These are phyloP conservation scores for Drosophila recens DNA, from an alignment of 2,888 invertebrate genomes.

Conservation along the genomic window DNA sequence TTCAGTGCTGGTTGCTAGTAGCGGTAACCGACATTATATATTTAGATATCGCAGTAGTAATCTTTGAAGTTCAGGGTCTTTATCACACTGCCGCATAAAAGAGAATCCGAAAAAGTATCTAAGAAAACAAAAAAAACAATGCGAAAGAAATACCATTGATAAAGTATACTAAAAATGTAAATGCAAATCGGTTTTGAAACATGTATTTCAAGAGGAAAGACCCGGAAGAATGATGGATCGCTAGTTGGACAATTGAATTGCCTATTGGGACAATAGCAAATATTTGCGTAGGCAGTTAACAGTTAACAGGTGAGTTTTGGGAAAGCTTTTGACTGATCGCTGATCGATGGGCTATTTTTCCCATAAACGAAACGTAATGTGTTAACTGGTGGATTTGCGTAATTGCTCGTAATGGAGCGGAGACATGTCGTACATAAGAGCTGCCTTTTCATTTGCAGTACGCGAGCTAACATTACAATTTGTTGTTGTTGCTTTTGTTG, in stretches of 20 bases:
- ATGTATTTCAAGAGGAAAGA: constrained; percentile 48
- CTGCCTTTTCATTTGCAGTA: constrained; percentile 23
- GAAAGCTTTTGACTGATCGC: constrained; percentile 53
- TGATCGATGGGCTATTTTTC: constrained; percentile 53
- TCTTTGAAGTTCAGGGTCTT: constrained; percentile 69
- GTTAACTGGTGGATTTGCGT: constrained; percentile 67
- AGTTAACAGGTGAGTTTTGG: constrained; percentile 46
- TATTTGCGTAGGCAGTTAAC: constrained; percentile 57
- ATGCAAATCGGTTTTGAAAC: constrained; percentile 62
- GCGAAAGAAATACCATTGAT: constrained; percentile 46
- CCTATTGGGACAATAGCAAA: constrained; percentile 37
- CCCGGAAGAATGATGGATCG: constrained; percentile 59
- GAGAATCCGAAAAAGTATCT: constrained; percentile 37
- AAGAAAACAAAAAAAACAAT: constrained; percentile 30
- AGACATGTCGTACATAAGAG: constrained; percentile 54
- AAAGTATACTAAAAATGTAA: constrained; percentile 48
- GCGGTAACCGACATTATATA: constrained; percentile 45
- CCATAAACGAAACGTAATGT: constrained; percentile 49
- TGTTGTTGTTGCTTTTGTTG: background rate
- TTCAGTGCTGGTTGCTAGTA: constrained; percentile 26
- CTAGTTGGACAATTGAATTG: constrained; percentile 41
- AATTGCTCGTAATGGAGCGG: constrained; percentile 51
- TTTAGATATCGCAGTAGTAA: constrained; percentile 26
- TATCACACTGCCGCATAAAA: constrained; percentile 47
- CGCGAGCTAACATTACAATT: constrained; percentile 35